Evolutionary conservation across 2,888 invertebrate species (phyloP), one percentile per base, ranked within the genome.

Genomic region (Protula sp.): DNA sequence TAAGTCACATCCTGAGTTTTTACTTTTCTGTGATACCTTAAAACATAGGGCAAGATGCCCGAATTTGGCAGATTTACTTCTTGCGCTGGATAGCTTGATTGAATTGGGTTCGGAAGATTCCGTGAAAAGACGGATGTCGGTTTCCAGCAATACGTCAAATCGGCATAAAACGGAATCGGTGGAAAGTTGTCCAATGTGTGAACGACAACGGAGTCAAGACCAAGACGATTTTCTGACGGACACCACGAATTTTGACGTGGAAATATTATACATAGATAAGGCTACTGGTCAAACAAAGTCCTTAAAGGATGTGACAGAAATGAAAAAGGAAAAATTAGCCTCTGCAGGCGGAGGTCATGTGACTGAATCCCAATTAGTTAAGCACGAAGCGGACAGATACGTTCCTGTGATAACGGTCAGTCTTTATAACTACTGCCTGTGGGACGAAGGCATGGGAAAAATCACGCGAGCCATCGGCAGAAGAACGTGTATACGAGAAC

Each of bases 321-420:
- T 72, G 3, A 67, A 74, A 57, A 64, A 64, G 29, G 58, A 64
- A 22, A 69, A 66, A 48, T 62, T 60, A 29, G 68, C 67, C 50
- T 66, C 66, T 51, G 64, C 67, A 22, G 50, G 19, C 14, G 22
- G 64, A 67, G 27, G n/a, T 9, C 29, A 24, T n/a, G 55, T 55
- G 29, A 57, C 38, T 4, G 26, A 22, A 14, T 70, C 72, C 57
- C 62, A 72, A 2, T 70, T 67, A 9, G 54, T 58, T 45, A 57
- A 59, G 30, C 48, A 61, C 27, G 53, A 63, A n/a, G 59, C 63
- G 14, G 68, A 64, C 19, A 69, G 66, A 29, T 73, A 72, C n/a
- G 60, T 72, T 14, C 74, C 76, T 2, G 73, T 78, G 71, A 68
- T 78, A 22, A 74, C 72, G n/a, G 70, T 76, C 4, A 71, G 71